These are phyloP conservation scores for Neosilurus mollespiculum DNA, from an alignment of 2,797 vertebrate species.

Conservation along the genomic window DNA sequence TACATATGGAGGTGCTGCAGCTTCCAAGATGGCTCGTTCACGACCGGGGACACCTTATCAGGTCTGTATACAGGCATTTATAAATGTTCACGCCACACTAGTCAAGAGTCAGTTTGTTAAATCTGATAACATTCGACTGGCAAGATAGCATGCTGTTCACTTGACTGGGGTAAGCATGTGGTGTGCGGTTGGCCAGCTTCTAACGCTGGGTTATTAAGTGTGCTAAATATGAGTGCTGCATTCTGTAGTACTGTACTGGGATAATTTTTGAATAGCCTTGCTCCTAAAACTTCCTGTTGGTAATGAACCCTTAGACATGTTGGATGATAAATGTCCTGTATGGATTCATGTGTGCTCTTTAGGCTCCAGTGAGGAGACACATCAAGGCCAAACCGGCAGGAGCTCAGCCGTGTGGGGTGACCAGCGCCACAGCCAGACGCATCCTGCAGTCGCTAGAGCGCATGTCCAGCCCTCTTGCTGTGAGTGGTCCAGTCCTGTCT, in stretches of 20 bases:
- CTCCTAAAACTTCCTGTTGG: neutral
- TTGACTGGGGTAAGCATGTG: neutral
- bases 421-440: conserved; percentile 90
- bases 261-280: neutral
- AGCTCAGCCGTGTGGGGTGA: conserved; percentile 87
- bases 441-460: conserved; percentile 94
- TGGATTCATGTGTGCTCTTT: neutral
- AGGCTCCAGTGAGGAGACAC: conserved; percentile 91
- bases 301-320: neutral
- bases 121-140: too few relatives aligned
- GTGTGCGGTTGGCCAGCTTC: neutral
- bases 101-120: neutral
- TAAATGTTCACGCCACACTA: neutral
- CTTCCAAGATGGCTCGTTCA: conserved; percentile 72
- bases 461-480: conserved; percentile 95
- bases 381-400: conserved; percentile 91
- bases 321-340: neutral
- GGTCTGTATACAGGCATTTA: conserved; percentile 67
- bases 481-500: conserved; percentile 63
- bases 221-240: neutral
- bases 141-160: neutral
- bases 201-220: neutral
- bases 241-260: neutral
- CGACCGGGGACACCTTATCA: conserved; percentile 84
- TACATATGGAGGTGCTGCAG: conserved; percentile 90